These are phyloP conservation scores for Calameuta pallipes DNA, from an alignment of 2,888 invertebrate genomes.

Conservation along the genomic window DNA sequence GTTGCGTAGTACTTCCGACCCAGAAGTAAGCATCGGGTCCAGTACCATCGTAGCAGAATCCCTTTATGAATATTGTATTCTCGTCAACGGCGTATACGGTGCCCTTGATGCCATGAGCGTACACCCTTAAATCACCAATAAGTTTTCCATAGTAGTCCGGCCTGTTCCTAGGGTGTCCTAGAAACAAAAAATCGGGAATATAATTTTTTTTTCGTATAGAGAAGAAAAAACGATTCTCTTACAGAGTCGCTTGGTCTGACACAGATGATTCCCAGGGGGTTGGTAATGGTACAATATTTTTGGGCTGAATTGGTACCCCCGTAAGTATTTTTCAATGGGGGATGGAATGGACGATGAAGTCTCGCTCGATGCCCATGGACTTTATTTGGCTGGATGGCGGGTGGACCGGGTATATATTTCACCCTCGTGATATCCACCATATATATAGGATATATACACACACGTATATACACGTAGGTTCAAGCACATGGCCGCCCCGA, in stretches of 20 bases:
- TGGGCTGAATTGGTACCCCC: background rate
- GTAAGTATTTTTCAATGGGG: background rate
- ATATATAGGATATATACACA: too few species aligned
- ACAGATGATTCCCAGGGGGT: background rate
- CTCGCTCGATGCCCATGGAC: background rate
- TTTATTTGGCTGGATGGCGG: conserved; percentile 3
- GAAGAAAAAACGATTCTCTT: background rate
- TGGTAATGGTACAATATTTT: background rate
- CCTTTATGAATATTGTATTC: conserved; percentile 86
- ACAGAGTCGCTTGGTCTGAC: background rate
- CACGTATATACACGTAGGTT: conserved; percentile 32
- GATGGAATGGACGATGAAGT: background rate
- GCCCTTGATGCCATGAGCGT: conserved; percentile 85
- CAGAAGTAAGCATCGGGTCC: conserved; percentile 92
- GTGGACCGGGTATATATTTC: background rate
- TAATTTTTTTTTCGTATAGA: background rate
- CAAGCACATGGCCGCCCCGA: conserved; percentile 54
- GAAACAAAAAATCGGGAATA: conserved; percentile 10
- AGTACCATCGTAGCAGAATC: conserved; percentile 89
- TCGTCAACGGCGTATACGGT: conserved; percentile 90
- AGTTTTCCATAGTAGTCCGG: conserved; percentile 77
- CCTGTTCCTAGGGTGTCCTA: conserved; percentile 46
- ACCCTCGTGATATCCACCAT: conserved; percentile 1
- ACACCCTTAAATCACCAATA: conserved; percentile 79
- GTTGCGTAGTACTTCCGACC: conserved; percentile 85